Percentiles rank a stretch among this genome's conserved stretches.
Evolutionary conservation across 2,888 invertebrate species (phyloP).

Genomic region (Drosophila cyrtoloma): DNA sequence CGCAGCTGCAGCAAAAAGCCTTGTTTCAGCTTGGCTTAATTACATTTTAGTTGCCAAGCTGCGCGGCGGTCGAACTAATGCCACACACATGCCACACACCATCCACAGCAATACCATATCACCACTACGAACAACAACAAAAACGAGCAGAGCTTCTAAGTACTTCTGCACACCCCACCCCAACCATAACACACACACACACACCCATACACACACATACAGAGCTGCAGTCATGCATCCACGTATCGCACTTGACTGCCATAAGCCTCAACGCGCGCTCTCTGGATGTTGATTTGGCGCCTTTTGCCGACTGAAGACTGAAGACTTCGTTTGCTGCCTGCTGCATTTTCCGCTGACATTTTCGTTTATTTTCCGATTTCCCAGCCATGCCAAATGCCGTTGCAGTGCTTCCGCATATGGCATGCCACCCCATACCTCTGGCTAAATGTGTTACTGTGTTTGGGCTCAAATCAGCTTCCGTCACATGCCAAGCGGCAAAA

Average conservation of each 20-base stretch:
- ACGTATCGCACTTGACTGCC: constrained; percentile 62
- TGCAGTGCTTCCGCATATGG: constrained; percentile 65
- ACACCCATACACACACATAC: constrained; percentile 5
- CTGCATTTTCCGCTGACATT: constrained; percentile 76
- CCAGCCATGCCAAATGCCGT: constrained; percentile 69
- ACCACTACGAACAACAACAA: constrained; percentile 20
- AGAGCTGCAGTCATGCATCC: constrained; percentile 32
- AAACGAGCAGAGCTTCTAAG: constrained; percentile 54
- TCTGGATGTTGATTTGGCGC: constrained; percentile 73
- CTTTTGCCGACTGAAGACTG: constrained; percentile 48
- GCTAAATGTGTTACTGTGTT: constrained; percentile 79
- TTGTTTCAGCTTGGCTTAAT: constrained; percentile 79
- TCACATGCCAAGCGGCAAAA: constrained; percentile 80
- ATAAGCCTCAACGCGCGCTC: constrained; percentile 72
- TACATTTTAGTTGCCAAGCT: constrained; percentile 77
- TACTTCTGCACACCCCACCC: constrained; percentile 8
- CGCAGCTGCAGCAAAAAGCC: constrained; percentile 73
- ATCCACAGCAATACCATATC: constrained; percentile 7
- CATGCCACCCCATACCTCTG: constrained; percentile 16
- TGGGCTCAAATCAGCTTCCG: constrained; percentile 81
- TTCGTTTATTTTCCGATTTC: constrained; percentile 80
- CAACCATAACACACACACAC: constrained; percentile 30
- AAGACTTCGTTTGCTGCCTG: constrained; percentile 22
- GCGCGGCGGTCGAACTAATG: constrained; percentile 57
- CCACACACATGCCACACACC: constrained; percentile 50